These are phyloP conservation scores for Samia ricini DNA, from an alignment of 1,140 invertebrate species.

Conservation along the genomic window DNA sequence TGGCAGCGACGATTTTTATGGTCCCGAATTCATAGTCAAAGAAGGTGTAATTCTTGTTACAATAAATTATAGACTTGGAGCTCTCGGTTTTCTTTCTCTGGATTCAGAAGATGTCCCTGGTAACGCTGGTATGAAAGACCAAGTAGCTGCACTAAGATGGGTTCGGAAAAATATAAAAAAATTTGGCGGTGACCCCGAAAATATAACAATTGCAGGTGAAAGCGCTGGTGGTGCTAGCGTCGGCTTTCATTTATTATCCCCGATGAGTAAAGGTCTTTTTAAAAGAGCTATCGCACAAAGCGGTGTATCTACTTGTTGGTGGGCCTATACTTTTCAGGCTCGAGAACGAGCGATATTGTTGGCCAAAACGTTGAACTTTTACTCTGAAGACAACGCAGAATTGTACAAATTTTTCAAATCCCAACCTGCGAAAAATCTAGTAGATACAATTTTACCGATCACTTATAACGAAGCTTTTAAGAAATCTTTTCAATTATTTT, in stretches of 20 bases:
- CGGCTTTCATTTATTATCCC: slow-evolving; percentile 74
- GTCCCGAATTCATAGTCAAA: slow-evolving; percentile 79
- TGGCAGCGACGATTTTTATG: slow-evolving; percentile 51
- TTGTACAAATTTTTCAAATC: slow-evolving; percentile 67
- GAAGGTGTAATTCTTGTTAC: slow-evolving; percentile 81
- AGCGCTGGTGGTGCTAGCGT: slow-evolving; percentile 80
- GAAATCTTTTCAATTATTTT: slow-evolving; percentile 43
- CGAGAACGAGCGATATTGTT: slow-evolving; percentile 58
- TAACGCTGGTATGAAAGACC: slow-evolving; percentile 40
- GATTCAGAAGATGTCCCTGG: slow-evolving; percentile 53
- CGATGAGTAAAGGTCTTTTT: slow-evolving; percentile 80
- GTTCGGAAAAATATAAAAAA: slow-evolving; percentile 31
- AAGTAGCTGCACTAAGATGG: slow-evolving; percentile 37
- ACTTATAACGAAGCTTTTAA: slow-evolving; percentile 46
- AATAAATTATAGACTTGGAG: slow-evolving; percentile 82
- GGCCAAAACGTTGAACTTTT: slow-evolving; percentile 60
- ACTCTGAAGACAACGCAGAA: slow-evolving; percentile 57
- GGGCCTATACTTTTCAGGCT: slow-evolving; percentile 50
- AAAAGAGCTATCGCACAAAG: slow-evolving; percentile 77
- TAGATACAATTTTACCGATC: slow-evolving; percentile 17
- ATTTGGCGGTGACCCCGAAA: slow-evolving; percentile 84
- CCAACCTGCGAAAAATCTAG: slow-evolving; percentile 18
- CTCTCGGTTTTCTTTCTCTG: slow-evolving; percentile 73
- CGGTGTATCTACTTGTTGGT: slow-evolving; percentile 77
- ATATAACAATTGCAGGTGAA: slow-evolving; percentile 87